These are phyloP conservation scores for Gallinago paraguaiae DNA, from an alignment of 2,113 vertebrate genomes.

Conservation along the genomic window DNA sequence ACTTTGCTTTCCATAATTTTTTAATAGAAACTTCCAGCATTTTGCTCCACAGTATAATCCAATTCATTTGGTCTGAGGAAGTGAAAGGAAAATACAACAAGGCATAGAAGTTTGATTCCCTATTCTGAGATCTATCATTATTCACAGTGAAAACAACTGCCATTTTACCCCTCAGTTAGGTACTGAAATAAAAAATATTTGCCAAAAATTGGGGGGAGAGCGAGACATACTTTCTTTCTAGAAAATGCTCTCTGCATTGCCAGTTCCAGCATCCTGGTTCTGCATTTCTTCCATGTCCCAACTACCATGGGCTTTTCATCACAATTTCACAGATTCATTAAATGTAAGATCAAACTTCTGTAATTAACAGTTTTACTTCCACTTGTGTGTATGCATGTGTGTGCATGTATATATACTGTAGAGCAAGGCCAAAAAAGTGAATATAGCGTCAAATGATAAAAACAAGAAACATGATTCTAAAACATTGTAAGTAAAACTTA, in stretches of 20 bases:
- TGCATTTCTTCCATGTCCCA: not conserved
- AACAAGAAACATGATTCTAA: not conserved
- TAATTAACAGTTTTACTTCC: not conserved
- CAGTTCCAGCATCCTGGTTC: not conserved
- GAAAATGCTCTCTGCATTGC: not conserved
- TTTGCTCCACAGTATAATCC: not conserved
- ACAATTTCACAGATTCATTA: not conserved
- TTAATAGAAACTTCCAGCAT: not conserved
- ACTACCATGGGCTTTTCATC: not conserved
- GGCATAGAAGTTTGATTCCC: not conserved
- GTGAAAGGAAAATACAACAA: not conserved
- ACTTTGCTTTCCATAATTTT: not conserved
- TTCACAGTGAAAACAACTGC: not conserved
- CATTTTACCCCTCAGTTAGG: not conserved
- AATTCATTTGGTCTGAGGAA: not conserved
- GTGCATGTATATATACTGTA: not conserved
- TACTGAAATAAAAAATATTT: not conserved
- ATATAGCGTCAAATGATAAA: not conserved
- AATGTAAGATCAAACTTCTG: not conserved
- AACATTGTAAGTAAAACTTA: not conserved
- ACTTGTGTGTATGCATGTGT: not conserved
- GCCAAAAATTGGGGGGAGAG: not conserved
- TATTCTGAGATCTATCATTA: not conserved
- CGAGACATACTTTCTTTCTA: not conserved
- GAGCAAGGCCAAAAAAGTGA: not conserved